These are phyloP conservation scores for Adelosebastes latens DNA, from an alignment of 2,797 vertebrate genomes.

Conservation along the genomic window DNA sequence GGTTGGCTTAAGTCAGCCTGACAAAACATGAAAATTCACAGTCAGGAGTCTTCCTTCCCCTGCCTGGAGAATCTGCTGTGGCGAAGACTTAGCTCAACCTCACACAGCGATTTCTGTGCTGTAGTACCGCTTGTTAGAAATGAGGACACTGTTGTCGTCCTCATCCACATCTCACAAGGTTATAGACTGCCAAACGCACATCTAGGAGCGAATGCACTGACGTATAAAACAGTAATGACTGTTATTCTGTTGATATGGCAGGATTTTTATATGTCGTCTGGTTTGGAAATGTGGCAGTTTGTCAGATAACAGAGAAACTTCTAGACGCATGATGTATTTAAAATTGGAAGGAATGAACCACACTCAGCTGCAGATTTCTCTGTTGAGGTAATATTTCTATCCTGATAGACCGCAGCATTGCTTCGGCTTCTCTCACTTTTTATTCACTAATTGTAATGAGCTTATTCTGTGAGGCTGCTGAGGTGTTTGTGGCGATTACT, in stretches of 20 bases:
- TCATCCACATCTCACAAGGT: neutral
- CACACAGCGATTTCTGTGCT: conserved; percentile 36
- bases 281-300: neutral
- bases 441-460: conserved; percentile 17
- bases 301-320: neutral
- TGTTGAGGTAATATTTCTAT: conserved; percentile 3
- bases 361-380: conserved; percentile 4
- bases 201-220: neutral
- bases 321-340: neutral
- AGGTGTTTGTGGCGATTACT: conserved; percentile 43
- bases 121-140: neutral
- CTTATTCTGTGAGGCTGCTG: conserved; percentile 18
- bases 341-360: neutral
- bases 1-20: conserved; percentile 70
- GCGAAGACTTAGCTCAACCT: conserved; percentile 39
- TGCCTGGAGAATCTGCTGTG: conserved; percentile 64
- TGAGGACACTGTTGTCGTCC: conserved; percentile 11
- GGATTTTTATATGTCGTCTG: neutral
- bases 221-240: neutral
- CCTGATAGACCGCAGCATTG: neutral
- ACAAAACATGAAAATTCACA: conserved; percentile 73
- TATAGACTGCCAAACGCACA: neutral
- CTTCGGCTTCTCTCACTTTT: conserved; percentile 21
- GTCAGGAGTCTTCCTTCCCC: conserved; percentile 69
- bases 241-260: neutral